phyloP scores from a whole-genome alignment of 2,888 invertebrate species.

The Ichneumoninae sp. region DNA sequence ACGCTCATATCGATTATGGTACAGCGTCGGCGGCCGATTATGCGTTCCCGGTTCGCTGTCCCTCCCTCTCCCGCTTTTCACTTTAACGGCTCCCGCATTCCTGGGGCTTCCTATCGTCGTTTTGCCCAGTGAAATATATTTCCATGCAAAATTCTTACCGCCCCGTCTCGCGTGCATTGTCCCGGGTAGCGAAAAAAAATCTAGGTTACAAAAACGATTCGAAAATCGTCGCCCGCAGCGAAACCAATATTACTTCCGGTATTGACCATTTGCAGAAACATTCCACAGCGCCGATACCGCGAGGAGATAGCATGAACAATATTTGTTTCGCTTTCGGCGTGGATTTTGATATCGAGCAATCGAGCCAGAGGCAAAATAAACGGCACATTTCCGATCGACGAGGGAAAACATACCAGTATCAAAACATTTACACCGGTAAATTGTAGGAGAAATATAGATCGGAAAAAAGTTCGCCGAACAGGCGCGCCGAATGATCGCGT shows the following conservation, averaged over 20 bases:
- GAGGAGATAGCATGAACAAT: not conserved
- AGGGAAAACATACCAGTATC: not conserved
- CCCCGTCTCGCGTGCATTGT: not conserved
- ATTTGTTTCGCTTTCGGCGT: not conserved
- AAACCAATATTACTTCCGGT: not conserved
- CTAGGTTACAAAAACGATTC: not conserved
- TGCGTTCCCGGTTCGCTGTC: slow-evolving; percentile 48
- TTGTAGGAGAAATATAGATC: not conserved
- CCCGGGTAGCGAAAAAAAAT: too few species aligned
- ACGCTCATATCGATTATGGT: slow-evolving; percentile 46
- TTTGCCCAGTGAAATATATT: slow-evolving; percentile 28
- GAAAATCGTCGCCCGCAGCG: not conserved
- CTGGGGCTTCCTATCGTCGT: slow-evolving; percentile 52
- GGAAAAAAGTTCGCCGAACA: not conserved
- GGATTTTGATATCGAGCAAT: not conserved
- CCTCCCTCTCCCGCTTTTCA: slow-evolving; percentile 35
- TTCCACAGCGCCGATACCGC: not conserved
- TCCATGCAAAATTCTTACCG: slow-evolving; percentile 48
- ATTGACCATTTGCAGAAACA: not conserved
- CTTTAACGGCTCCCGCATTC: slow-evolving; percentile 64
- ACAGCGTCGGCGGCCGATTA: slow-evolving; percentile 42
- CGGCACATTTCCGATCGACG: not conserved
- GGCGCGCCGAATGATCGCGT: not conserved
- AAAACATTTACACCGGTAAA: not conserved
- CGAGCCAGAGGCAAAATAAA: not conserved